Evolutionary conservation across 2,113 vertebrate species (phyloP).

Genomic region (Spilogale gracilis): DNA sequence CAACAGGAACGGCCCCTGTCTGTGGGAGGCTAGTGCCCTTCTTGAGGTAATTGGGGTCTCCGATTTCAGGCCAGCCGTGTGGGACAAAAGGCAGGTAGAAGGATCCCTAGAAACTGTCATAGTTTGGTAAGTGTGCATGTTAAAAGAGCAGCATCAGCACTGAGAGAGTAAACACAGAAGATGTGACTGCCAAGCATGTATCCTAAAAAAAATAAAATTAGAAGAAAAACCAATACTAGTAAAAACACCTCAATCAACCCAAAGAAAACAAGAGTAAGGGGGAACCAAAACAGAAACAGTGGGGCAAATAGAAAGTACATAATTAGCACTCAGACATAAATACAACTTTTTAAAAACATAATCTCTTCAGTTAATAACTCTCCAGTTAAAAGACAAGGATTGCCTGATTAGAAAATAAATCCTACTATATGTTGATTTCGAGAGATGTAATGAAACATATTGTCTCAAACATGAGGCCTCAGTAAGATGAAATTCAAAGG

Average conservation of each 20-base stretch:
- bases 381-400: not conserved
- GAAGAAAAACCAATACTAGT: not conserved
- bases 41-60: not conserved
- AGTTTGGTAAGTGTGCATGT: not conserved
- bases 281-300: not conserved
- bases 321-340: not conserved
- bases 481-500: slow-evolving; percentile 29
- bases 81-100: not conserved
- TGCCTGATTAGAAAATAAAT: not conserved
- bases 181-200: not conserved
- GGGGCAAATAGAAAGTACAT: not conserved
- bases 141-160: not conserved
- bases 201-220: not conserved
- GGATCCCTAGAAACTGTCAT: not conserved
- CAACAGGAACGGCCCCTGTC: not conserved
- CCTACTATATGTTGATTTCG: not conserved
- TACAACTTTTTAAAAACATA: not conserved
- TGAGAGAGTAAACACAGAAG: not conserved
- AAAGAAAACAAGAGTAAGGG: not conserved
- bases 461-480: not conserved
- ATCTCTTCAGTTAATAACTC: not conserved
- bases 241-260: not conserved
- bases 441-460: slow-evolving; percentile 7
- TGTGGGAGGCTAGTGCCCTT: not conserved
- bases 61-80: not conserved